phyloP scores from a whole-genome alignment of 2,113 vertebrate genomes.

The Scophthalmus maximus region DNA sequence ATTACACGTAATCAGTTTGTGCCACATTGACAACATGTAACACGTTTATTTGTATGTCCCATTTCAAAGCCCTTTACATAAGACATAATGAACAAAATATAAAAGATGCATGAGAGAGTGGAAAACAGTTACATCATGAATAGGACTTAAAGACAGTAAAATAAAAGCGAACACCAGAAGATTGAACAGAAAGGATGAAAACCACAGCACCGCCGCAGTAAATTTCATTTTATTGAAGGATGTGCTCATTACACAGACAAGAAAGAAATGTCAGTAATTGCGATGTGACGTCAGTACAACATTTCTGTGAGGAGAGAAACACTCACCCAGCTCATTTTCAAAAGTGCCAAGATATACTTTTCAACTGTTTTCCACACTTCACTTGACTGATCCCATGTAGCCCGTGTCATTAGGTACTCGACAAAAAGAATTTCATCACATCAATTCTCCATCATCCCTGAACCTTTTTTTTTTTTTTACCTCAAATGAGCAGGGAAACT shows the following conservation, averaged over 20 bases:
- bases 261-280: too few relatives aligned
- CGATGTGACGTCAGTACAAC: too few relatives aligned
- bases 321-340: not conserved
- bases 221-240: too few relatives aligned
- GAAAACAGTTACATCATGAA: not conserved
- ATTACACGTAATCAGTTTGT: too few relatives aligned
- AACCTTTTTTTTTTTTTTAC: constrained; percentile 1
- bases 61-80: too few relatives aligned
- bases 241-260: too few relatives aligned
- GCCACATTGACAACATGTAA: too few relatives aligned
- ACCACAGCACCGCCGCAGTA: too few relatives aligned
- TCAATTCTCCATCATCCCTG: constrained; percentile 37
- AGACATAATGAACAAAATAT: not conserved
- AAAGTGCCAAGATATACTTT: not conserved
- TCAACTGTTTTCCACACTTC: not conserved
- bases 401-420: constrained; percentile 20
- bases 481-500: constrained; percentile 11
- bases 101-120: not conserved
- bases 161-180: too few relatives aligned
- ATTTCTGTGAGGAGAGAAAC: not conserved
- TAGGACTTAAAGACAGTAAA: too few relatives aligned
- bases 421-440: constrained; percentile 43
- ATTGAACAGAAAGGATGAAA: too few relatives aligned
- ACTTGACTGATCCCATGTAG: not conserved
- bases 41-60: too few relatives aligned